Evolutionary conservation across 2,888 invertebrate species (phyloP), one percentile per base, ranked within the genome.

Genomic region (Strigamia crassipes): DNA sequence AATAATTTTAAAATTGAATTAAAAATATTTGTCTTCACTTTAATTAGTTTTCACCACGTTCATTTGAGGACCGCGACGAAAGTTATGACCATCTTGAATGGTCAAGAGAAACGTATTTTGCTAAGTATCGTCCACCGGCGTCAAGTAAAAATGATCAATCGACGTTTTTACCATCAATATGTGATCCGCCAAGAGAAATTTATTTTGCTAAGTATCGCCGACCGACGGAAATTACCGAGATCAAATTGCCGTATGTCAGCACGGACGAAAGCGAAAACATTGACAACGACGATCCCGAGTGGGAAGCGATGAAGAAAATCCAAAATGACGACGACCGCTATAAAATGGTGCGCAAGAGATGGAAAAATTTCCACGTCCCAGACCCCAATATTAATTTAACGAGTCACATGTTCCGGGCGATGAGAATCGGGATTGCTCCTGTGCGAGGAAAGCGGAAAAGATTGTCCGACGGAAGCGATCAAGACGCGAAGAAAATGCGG

Each of bases 291-390:
- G 79, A 82, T 79, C 81, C 81, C 3, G 79, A 82, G 15, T 83
- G 83, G 83, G 61, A 56, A 12, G n/a, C 46, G 3, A 21, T 82
- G 27, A 31, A 66, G 21, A 66, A 38, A 38, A n/a, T 82, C 61
- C 23, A n/a, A 9, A 83, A 79, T 12, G 83, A 83, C 21, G 83
- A 83, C 31, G 81, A 83, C 1, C 18, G 83, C 12, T 82, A 83
- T 61, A 34, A 23, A 18, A 61, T 66, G 12, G 83, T 83, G 13
- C 78, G 83, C 6, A 27, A 78, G 66, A 51, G 41, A 23, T 83
- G 83, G 83, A 79, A 73, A 21, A 83, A 46, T 73, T 21, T 79
- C 2, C 1, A 15, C 18, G 79, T 83, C 6, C 83, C 83, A 2
- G 79, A 83, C 56, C 81, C 81, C 5, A 31, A 61, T 27, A 12